These are phyloP conservation scores for Clarias laeviceps DNA, from an alignment of 2,797 vertebrate species.

Conservation along the genomic window DNA sequence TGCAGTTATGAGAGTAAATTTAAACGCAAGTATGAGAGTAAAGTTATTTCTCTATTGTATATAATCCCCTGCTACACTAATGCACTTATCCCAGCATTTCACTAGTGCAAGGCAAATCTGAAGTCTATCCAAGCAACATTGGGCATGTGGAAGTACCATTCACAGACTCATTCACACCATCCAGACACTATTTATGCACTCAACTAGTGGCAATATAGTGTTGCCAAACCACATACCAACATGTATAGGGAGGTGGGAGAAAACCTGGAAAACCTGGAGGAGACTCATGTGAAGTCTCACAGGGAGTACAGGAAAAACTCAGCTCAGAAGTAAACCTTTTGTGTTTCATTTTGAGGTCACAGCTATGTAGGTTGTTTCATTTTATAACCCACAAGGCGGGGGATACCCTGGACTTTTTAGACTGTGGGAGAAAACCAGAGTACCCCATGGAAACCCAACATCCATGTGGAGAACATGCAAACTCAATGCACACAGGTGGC, in stretches of 20 bases:
- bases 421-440: no score
- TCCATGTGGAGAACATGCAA: no score
- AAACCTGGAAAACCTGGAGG: background rate
- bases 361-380: background rate
- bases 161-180: background rate
- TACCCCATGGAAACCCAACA: no score
- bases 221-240: background rate
- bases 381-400: background rate
- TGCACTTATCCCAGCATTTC: no score
- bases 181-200: background rate
- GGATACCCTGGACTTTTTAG: no score
- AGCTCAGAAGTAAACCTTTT: background rate
- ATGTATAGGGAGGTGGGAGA: background rate
- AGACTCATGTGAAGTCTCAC: background rate
- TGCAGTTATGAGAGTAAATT: no score
- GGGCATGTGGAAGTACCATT: background rate
- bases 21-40: no score
- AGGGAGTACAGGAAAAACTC: background rate
- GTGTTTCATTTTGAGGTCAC: background rate
- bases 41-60: no score
- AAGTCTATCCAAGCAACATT: background rate
- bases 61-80: no score
- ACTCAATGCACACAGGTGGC: no score
- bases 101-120: background rate
- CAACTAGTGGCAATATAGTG: background rate